Evolutionary conservation across 1,140 invertebrate genomes (phyloP), one percentile per base, ranked within the genome.

Genomic region (Limonius californicus): DNA sequence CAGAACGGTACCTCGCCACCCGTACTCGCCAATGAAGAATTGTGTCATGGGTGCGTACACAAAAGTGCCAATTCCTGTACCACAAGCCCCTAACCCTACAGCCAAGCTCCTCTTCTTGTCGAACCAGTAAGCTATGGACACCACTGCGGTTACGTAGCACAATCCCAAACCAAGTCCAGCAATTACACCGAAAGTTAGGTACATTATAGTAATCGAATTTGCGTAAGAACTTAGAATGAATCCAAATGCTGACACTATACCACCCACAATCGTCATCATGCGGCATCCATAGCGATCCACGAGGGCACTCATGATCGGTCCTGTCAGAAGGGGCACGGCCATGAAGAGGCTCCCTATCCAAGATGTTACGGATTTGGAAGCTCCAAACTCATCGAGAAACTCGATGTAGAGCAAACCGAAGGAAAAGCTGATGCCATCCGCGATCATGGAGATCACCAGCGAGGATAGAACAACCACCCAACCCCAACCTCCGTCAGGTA

Each of bases 101-200:
- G 96, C 96, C 43, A 98, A 81, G 9, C 91, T 94, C 19, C 95
- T 82, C 71, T 89, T 91, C 71, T 92, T 91, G 67, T 98, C 95
- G 75, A 98, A 98, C 85, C 97, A 98, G 73, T 94, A 96, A 9
- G 95, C 94, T 54, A 98, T 95, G 27, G 87, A 88, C 1, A 98
- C 95, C 1, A 94, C 91, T 0, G 91, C 91, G 9, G 94, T 93
- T 0, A 97, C 92, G 73, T 92, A 94, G 27, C 91, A 90, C 21
- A 95, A 78, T 1, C 92, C 90, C 56, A 96, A 80, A 2, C 92
- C 94, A 16, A 94, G 78, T 1, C 93, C 93, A 21, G 92, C 88
- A 19, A 95, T 84, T 1, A 94, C 82, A 1, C 93, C 92, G 76
- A 95, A 95, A 0, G 91, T 94, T 23, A 95, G 71, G 79, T 90